Base-by-base conservation (phyloP, 2,888 invertebrate species). In the Agrochola lota region DNA sequence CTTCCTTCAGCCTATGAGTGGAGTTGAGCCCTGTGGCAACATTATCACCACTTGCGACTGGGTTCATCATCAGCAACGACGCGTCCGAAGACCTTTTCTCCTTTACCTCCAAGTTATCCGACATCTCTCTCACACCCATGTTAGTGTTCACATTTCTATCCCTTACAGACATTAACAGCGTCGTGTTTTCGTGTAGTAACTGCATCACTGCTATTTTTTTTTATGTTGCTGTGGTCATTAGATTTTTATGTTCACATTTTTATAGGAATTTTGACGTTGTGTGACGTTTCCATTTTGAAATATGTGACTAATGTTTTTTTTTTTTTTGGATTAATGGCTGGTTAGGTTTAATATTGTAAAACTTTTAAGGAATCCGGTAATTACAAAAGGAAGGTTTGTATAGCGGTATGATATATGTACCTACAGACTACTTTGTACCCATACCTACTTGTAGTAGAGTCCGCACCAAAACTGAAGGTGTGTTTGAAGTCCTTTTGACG, bases 41-140 rank as follows among this genome's bases (percentile, higher is more conserved):
- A 71, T 96, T 96, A 87, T 96, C 96, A 6, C 96, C 96, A 76
- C 96, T 96, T 1, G 96, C 96, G 57, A 96, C 96, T 0, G 96
- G 96, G 74, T 96, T 95, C 96, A 96, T 96, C 67, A 93, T 80
- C 78, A 93, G 86, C 69, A 96, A 84, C 2, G 95, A 95, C 2
- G 91, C 92, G 72, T 93, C 91, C 0, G 96, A 96, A 6, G 95
- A 95, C 79, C 89, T 89, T 81, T 94, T 95, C 85, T 95, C 95
- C 78, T 95, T 96, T 69, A 95, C 92, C 72, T 95, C 95, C 74
- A 94, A 89, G 78, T 91, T 93, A 68, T 93, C 92, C 3, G 93
- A 91, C 68, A 72, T n/a, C 76, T 84, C 74, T 63, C 70, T 88
- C 68, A 83, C 35, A 74, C 72, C 83, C 74, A 92, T 86, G 66